These are phyloP conservation scores for Nilaparvata lugens DNA, from an alignment of 1,140 invertebrate species.

Conservation along the genomic window DNA sequence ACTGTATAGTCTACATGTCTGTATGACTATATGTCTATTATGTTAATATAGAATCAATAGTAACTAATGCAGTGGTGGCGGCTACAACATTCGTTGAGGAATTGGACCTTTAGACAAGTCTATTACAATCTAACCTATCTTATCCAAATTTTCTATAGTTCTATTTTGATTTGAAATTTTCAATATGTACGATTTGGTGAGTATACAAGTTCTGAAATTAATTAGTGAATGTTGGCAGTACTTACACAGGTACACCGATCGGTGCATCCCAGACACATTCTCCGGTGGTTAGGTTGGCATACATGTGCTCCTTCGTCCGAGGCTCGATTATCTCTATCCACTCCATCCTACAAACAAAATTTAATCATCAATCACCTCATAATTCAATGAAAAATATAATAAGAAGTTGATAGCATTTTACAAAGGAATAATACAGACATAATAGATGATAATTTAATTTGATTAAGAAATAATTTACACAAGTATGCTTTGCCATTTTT, in stretches of 20 bases:
- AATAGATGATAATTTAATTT: background rate
- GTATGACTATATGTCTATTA: too few relatives aligned
- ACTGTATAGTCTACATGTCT: too few relatives aligned
- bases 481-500: background rate
- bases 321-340: constrained; percentile 99
- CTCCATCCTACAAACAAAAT: constrained; percentile 56
- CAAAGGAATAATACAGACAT: background rate
- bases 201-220: too few relatives aligned
- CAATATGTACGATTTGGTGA: too few relatives aligned
- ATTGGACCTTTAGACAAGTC: too few relatives aligned
- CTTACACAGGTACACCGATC: constrained; percentile 64
- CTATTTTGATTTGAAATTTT: too few relatives aligned
- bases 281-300: constrained; percentile 94
- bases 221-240: too few relatives aligned
- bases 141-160: too few relatives aligned
- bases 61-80: too few relatives aligned
- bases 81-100: too few relatives aligned
- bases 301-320: constrained; percentile 95
- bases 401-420: background rate
- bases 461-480: background rate
- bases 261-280: constrained; percentile 98
- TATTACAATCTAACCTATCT: too few relatives aligned
- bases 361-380: background rate
- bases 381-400: background rate
- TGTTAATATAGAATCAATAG: too few relatives aligned